These are phyloP conservation scores for Vipera ursinii DNA, from an alignment of 2,797 vertebrate species.

Conservation along the genomic window DNA sequence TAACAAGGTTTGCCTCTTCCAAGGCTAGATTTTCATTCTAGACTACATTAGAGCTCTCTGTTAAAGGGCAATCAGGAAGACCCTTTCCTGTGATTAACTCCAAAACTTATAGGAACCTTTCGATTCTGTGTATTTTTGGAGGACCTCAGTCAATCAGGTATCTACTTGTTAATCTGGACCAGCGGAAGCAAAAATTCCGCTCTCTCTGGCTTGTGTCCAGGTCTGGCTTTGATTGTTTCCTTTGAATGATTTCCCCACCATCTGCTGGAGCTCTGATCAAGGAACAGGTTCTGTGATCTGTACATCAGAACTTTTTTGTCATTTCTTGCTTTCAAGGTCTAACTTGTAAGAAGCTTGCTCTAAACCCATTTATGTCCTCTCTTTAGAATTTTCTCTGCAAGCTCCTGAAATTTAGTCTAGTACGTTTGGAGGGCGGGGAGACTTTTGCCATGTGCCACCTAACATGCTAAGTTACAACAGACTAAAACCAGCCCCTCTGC, in stretches of 20 bases:
- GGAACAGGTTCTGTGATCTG: not conserved
- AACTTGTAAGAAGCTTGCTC: not conserved
- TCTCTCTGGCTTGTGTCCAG: not conserved
- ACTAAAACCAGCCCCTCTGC: conserved; percentile 11
- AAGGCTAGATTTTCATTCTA: not conserved
- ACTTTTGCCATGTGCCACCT: not conserved
- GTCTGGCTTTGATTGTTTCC: not conserved
- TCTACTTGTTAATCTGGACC: not conserved
- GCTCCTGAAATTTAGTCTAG: not conserved
- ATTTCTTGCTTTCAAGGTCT: not conserved
- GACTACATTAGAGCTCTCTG: not conserved
- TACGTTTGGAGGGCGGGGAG: not conserved
- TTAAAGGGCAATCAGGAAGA: not conserved
- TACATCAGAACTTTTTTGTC: not conserved
- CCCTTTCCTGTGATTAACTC: not conserved
- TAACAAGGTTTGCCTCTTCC: not conserved
- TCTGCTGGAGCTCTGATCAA: not conserved
- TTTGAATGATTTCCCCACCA: not conserved
- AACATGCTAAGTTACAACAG: not conserved
- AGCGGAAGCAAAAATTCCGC: not conserved
- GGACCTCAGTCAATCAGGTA: not conserved
- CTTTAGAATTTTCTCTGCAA: not conserved
- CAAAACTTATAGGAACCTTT: not conserved
- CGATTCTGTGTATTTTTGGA: not conserved
- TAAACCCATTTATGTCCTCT: not conserved